Evolutionary conservation across 2,888 invertebrate species (phyloP).

Genomic region (Eupithecia insigniata): DNA sequence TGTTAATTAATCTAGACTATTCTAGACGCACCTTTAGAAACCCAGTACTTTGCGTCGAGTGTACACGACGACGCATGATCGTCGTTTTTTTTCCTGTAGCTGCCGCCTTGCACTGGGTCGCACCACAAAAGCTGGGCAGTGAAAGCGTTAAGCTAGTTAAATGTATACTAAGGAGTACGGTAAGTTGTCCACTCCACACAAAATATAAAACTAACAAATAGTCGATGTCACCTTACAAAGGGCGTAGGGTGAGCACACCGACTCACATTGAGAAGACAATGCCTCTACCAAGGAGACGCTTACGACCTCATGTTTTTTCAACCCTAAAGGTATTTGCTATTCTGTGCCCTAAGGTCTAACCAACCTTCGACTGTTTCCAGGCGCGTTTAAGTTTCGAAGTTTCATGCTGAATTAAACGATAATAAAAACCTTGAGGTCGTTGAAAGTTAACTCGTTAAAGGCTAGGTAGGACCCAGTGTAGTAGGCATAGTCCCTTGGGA

Average conservation of each 20-base stretch:
- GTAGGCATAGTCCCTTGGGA: background rate
- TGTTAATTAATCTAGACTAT: too few relatives aligned
- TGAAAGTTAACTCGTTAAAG: background rate
- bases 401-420: conserved; percentile 11
- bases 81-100: too few relatives aligned
- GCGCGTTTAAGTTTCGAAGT: conserved; percentile 12
- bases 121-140: too few relatives aligned
- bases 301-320: conserved; percentile 58
- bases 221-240: conserved; percentile 54
- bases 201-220: conserved; percentile 34
- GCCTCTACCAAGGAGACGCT: conserved; percentile 52
- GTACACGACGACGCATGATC: too few relatives aligned
- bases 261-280: conserved; percentile 59
- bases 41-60: too few relatives aligned
- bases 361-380: conserved; percentile 46
- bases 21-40: too few relatives aligned
- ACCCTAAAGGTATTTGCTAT: conserved; percentile 43
- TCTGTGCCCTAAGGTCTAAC: conserved; percentile 45
- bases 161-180: background rate
- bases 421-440: conserved; percentile 7
- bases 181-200: conserved; percentile 24
- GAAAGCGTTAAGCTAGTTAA: background rate
- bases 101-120: too few relatives aligned
- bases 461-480: background rate
- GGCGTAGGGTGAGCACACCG: conserved; percentile 49